phyloP scores from a whole-genome alignment of 2,888 invertebrate species.

The Slavum lentiscoides region DNA sequence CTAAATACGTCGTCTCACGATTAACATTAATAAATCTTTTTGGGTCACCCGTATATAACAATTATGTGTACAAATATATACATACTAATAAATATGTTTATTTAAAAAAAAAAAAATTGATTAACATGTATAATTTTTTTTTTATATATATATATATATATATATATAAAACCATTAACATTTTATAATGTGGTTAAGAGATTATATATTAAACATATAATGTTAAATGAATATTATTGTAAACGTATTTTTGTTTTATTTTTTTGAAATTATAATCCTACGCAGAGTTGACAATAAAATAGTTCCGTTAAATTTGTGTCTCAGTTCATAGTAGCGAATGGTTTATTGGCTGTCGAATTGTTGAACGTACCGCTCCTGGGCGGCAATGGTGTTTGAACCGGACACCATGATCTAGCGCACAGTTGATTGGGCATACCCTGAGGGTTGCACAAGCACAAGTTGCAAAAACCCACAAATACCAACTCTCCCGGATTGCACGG shows the following conservation, averaged over 20 bases:
- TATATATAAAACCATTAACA: slow-evolving; percentile 18
- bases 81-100: not conserved
- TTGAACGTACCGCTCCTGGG: not conserved
- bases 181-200: slow-evolving; percentile 32
- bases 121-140: slow-evolving; percentile 19
- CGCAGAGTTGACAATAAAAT: slow-evolving; percentile 37
- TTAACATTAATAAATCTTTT: too few species aligned
- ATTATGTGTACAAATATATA: not conserved
- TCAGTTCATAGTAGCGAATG: too few species aligned
- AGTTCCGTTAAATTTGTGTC: not conserved
- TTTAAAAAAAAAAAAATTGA: slow-evolving; percentile 15
- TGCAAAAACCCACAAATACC: slow-evolving; percentile 47
- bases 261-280: not conserved
- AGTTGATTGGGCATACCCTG: slow-evolving; percentile 27
- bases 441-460: slow-evolving; percentile 39
- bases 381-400: slow-evolving; percentile 17
- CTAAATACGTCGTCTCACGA: not conserved
- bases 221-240: slow-evolving; percentile 6
- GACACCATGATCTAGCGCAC: slow-evolving; percentile 44
- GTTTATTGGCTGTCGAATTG: not conserved
- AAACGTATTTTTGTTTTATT: slow-evolving; percentile 29
- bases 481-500: slow-evolving; percentile 39
- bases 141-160: too few species aligned
- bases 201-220: slow-evolving; percentile 26
- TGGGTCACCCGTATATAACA: too few species aligned